A percentile compares a stretch with the other conserved stretches of the same genome.
These are phyloP conservation scores for Forbesichthys agassizii DNA, from an alignment of 2,113 vertebrate genomes.

Conservation along the genomic window DNA sequence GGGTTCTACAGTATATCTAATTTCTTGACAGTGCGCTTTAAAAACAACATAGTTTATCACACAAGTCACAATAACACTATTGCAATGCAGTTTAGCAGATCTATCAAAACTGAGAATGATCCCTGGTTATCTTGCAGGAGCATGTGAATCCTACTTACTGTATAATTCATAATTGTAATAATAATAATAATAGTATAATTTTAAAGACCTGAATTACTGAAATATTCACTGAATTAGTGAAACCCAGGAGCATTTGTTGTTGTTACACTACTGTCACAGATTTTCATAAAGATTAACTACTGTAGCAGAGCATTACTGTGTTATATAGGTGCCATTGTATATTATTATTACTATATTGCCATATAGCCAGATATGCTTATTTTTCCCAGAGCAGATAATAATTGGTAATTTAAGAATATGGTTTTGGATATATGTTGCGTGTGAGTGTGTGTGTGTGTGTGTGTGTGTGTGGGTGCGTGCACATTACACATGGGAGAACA, in stretches of 20 bases:
- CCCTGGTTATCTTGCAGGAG: background rate
- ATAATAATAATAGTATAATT: background rate
- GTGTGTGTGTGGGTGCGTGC: background rate
- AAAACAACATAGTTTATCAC: conserved; percentile 36
- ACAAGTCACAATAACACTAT: background rate
- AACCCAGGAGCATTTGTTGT: background rate
- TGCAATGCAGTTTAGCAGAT: no score
- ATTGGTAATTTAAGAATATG: background rate
- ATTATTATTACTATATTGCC: background rate
- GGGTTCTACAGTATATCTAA: conserved; percentile 29
- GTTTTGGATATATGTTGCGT: background rate
- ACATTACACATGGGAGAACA: conserved; percentile 31
- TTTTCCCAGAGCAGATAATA: conserved; percentile 7
- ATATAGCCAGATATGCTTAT: no score
- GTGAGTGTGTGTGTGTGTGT: background rate
- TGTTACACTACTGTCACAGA: conserved; percentile 6
- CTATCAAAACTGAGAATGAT: background rate
- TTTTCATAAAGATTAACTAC: background rate
- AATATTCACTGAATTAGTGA: background rate
- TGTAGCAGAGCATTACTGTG: conserved; percentile 1
- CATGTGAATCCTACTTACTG: background rate
- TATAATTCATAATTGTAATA: no score
- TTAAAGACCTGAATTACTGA: background rate
- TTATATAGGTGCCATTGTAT: background rate
- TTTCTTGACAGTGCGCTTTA: conserved; percentile 24